These are phyloP conservation scores for Rostratula benghalensis DNA, from an alignment of 2,113 vertebrate genomes.

Conservation along the genomic window DNA sequence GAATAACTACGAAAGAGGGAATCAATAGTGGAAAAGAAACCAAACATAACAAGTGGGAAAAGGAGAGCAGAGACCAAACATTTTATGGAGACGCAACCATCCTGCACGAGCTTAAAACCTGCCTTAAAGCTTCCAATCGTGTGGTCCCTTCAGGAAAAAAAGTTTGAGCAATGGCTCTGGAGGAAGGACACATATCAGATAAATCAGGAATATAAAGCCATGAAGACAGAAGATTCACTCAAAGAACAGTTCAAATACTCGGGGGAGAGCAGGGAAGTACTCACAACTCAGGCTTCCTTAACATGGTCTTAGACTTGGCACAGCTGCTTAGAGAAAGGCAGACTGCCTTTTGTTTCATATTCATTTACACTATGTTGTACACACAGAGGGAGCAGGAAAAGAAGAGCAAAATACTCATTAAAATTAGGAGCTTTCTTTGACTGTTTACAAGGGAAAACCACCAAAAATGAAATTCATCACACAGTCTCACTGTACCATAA, in stretches of 20 bases:
- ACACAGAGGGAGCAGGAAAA: background rate
- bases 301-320: background rate
- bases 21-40: background rate
- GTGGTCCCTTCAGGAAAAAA: background rate
- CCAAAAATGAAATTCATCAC: background rate
- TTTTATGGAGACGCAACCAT: background rate
- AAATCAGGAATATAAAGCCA: background rate
- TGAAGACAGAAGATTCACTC: background rate
- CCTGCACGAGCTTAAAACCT: background rate
- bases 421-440: background rate
- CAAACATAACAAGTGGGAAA: background rate
- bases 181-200: background rate
- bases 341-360: background rate
- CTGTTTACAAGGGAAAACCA: background rate
- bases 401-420: background rate
- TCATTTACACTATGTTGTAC: rapidly evolving
- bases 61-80: background rate
- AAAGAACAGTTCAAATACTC: background rate
- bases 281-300: background rate
- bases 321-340: background rate
- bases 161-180: background rate
- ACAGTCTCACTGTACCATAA: background rate
- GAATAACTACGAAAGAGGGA: background rate
- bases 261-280: no score
- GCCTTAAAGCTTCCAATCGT: background rate